A percentile compares a stretch with the other conserved stretches of the same genome.
These are phyloP conservation scores for Ardeotis arabs DNA, from an alignment of 2,113 vertebrate genomes.

Conservation along the genomic window DNA sequence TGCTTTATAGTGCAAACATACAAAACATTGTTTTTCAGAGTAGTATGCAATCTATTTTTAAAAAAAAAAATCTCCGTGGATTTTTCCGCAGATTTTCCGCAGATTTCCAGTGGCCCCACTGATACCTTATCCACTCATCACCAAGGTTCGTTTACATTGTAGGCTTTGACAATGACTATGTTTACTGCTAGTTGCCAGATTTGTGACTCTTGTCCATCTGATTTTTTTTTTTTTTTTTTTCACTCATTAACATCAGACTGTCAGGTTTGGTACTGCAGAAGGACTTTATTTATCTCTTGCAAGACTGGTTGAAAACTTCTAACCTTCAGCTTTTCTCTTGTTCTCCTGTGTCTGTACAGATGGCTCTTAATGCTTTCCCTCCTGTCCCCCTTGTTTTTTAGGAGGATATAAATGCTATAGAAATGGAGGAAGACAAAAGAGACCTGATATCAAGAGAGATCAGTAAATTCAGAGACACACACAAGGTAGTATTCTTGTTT, in stretches of 20 bases:
- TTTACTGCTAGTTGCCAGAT: constrained; percentile 72
- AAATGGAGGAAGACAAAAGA: constrained; percentile 99
- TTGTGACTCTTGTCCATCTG: constrained; percentile 74
- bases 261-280: constrained; percentile 71
- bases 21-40: constrained; percentile 69
- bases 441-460: constrained; percentile 99
- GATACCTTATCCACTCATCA: constrained; percentile 86
- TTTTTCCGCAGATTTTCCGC: constrained; percentile 85
- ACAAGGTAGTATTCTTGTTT: constrained; percentile 95
- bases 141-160: constrained; percentile 82
- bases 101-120: constrained; percentile 85
- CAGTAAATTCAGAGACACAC: constrained; percentile 99
- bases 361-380: constrained; percentile 70
- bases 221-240: constrained; percentile 62
- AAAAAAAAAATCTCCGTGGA: constrained; percentile 79
- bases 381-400: constrained; percentile 74
- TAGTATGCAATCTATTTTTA: constrained; percentile 72
- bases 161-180: constrained; percentile 70
- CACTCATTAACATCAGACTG: constrained; percentile 72
- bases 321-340: constrained; percentile 71
- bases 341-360: constrained; percentile 52
- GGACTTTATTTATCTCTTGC: constrained; percentile 71
- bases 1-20: constrained; percentile 67
- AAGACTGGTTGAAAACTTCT: constrained; percentile 68
- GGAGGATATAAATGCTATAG: constrained; percentile 99